Percentiles rank a stretch among this genome's conserved stretches.
Evolutionary conservation across 2,797 vertebrate genomes (phyloP).

Genomic region (Sebastiscus tertius): DNA sequence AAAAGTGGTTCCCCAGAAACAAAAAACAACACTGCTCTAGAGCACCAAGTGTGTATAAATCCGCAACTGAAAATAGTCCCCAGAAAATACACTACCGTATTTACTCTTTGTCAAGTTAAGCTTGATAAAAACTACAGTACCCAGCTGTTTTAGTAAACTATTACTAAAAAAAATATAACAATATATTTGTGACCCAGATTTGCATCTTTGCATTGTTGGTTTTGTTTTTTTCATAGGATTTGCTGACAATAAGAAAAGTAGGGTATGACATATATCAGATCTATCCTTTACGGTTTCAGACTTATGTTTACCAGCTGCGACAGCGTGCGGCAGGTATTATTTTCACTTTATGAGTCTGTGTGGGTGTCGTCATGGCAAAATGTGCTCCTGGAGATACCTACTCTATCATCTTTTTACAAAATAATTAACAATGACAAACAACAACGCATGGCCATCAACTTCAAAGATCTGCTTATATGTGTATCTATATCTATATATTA

Average conservation of each 20-base stretch:
- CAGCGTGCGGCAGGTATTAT: too few relatives aligned
- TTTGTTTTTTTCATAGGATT: neutral
- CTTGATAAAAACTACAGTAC: neutral
- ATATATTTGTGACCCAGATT: neutral
- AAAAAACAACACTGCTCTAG: too few relatives aligned
- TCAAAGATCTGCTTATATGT: neutral
- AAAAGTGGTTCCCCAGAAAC: too few relatives aligned
- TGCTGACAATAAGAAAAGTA: neutral
- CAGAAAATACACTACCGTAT: neutral
- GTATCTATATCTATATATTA: neutral
- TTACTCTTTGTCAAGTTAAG: fast-evolving
- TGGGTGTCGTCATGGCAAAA: too few relatives aligned
- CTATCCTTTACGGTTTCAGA: neutral
- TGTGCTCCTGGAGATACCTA: too few relatives aligned
- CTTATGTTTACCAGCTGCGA: too few relatives aligned
- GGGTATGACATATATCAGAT: neutral
- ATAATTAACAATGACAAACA: neutral
- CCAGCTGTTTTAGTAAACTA: neutral
- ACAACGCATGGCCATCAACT: neutral
- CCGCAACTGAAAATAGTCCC: neutral
- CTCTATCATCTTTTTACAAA: too few relatives aligned
- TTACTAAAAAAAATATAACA: neutral
- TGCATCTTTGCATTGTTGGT: neutral
- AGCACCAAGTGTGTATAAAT: neutral
- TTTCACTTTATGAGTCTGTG: too few relatives aligned